phyloP scores from a whole-genome alignment of 92 coral and sea anemone species.

The Heliopora coerulea region DNA sequence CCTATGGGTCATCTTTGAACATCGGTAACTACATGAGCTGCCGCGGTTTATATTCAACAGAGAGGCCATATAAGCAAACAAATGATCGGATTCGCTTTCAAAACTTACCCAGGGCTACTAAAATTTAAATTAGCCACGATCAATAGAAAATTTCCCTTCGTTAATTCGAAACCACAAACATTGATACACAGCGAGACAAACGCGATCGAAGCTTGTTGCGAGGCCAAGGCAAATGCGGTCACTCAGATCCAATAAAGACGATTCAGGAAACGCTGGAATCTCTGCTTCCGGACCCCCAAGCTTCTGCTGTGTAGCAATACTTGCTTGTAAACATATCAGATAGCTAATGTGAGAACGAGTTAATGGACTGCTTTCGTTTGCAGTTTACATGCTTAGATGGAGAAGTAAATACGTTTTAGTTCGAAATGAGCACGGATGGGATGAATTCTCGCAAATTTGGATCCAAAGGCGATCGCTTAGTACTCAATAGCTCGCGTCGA shows the following conservation, averaged over 20 bases:
- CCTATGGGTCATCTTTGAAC: neutral
- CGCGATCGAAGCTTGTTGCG: constrained; percentile 9
- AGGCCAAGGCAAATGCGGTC: constrained; percentile 31
- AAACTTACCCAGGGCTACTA: constrained; percentile 29
- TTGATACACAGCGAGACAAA: constrained; percentile 11
- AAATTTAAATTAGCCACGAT: constrained; percentile 33
- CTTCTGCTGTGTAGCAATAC: constrained; percentile 24
- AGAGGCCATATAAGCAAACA: constrained; percentile 29
- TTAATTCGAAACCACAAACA: constrained; percentile 1
- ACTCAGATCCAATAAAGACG: constrained; percentile 20
- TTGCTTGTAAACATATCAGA: constrained; percentile 40
- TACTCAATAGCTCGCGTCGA: neutral
- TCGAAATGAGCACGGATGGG: neutral
- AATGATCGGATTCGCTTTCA: constrained; percentile 10
- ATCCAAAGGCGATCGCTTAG: constrained; percentile 27
- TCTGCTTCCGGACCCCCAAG: constrained; percentile 44
- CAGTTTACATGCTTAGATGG: neutral
- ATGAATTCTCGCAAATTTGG: neutral
- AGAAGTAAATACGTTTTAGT: neutral
- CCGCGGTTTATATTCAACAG: constrained; percentile 23
- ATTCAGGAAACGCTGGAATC: constrained; percentile 42
- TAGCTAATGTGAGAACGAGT: constrained; percentile 13
- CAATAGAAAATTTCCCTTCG: neutral
- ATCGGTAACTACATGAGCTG: neutral
- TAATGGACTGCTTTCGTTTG: neutral